phyloP scores from a whole-genome alignment of 2,797 vertebrate genomes.

The Enteromius fasciolatus region DNA sequence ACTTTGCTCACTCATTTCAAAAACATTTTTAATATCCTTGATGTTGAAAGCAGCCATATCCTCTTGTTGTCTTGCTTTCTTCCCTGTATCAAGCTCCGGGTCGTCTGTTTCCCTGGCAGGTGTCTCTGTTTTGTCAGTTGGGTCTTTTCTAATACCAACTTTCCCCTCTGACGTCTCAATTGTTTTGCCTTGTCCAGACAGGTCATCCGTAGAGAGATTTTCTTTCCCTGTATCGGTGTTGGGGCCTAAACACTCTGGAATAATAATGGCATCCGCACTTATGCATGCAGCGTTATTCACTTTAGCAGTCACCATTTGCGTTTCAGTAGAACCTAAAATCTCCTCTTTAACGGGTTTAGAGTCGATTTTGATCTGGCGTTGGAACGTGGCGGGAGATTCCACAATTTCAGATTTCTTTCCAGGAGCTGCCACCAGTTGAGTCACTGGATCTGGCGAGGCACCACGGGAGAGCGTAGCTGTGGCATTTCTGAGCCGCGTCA shows the following conservation, averaged over 20 bases:
- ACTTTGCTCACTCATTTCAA: conserved; percentile 79
- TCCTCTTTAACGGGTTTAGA: conserved; percentile 61
- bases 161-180: conserved; percentile 76
- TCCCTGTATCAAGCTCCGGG: conserved; percentile 66
- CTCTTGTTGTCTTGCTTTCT: conserved; percentile 67
- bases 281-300: conserved; percentile 66
- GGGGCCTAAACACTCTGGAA: conserved; percentile 70
- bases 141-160: conserved; percentile 68
- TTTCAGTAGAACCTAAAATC: conserved; percentile 48
- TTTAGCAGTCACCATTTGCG: conserved; percentile 64
- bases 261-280: conserved; percentile 75
- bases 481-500: conserved; percentile 85
- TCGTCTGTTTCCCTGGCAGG: conserved; percentile 65
- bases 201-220: conserved; percentile 68
- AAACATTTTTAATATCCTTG: conserved; percentile 80
- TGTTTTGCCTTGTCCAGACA: conserved; percentile 71
- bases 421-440: conserved; percentile 68
- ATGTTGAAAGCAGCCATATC: conserved; percentile 77
- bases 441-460: conserved; percentile 71
- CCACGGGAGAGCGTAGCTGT: conserved; percentile 84
- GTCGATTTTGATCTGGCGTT: conserved; percentile 85
- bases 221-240: conserved; percentile 73
- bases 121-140: conserved; percentile 63
- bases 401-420: conserved; percentile 86
- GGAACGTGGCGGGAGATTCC: conserved; percentile 83